Conservation (phyloP, 2,888 invertebrate genomes). For the Euplagia quadripunctaria region DNA sequence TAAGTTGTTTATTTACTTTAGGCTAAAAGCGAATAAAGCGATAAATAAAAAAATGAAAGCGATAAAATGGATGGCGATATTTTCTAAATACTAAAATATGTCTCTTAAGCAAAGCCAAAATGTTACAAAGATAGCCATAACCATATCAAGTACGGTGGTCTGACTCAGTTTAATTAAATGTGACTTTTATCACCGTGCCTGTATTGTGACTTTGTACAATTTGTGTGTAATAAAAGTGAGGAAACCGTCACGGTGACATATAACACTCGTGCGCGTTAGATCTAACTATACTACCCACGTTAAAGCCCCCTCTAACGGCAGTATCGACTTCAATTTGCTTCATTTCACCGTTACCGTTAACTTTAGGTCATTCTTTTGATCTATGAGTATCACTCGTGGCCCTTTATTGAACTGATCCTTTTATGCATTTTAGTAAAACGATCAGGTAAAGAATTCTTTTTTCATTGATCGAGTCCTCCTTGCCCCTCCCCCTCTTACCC, state of each 20-base stretch:
- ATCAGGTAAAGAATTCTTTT: not conserved
- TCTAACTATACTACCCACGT: not conserved
- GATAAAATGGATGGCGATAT: not conserved
- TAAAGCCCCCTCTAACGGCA: not conserved
- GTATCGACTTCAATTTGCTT: not conserved
- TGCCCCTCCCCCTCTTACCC: not conserved
- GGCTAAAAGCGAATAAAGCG: not conserved
- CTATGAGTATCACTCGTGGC: not conserved
- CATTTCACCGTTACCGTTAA: not conserved
- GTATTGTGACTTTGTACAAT: not conserved
- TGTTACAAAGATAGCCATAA: not conserved
- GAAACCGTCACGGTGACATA: not conserved
- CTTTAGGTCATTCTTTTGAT: not conserved
- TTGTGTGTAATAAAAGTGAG: not conserved
- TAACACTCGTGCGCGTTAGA: not conserved
- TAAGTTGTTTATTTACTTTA: conserved; percentile 64
- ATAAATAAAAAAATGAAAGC: too few species aligned
- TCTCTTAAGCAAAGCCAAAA: not conserved
- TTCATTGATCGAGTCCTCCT: not conserved
- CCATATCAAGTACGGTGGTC: not conserved
- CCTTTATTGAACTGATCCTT: not conserved
- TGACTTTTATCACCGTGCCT: too few species aligned
- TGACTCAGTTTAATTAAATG: not conserved
- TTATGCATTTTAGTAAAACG: not conserved
- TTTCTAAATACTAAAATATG: not conserved